Conservation (phyloP, 2,888 invertebrate genomes). For the Trypoxylon attenuatum region DNA sequence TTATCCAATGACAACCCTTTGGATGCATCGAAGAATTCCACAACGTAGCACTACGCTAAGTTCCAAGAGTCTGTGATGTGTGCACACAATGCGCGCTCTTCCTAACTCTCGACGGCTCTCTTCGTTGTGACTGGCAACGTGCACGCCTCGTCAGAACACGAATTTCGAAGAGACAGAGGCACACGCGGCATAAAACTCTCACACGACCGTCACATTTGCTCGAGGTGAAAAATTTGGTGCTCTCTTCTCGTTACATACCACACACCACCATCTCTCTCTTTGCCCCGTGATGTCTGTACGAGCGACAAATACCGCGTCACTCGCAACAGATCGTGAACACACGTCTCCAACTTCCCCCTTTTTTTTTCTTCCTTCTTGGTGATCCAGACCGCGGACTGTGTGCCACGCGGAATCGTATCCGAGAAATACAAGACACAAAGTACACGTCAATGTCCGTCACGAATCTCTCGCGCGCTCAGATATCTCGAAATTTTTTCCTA, state of each 20-base stretch:
- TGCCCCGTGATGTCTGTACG: constrained; percentile 23
- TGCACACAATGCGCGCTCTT: constrained; percentile 35
- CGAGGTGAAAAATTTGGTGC: constrained; percentile 47
- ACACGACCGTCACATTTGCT: constrained; percentile 53
- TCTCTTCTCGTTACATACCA: constrained; percentile 26
- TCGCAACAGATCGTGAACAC: constrained; percentile 32
- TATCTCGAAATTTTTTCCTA: constrained; percentile 42
- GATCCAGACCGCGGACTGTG: constrained; percentile 1
- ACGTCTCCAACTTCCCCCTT: constrained; percentile 23
- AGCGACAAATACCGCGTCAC: constrained; percentile 52
- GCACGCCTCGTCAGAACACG: constrained; percentile 10
- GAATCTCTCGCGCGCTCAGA: constrained; percentile 35
- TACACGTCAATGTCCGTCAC: constrained; percentile 24
- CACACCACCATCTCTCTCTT: constrained; percentile 28
- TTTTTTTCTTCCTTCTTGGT: constrained; percentile 13
- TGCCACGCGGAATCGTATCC: constrained; percentile 4
- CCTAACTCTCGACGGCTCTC: background rate
- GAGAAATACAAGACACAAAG: too few relatives aligned
- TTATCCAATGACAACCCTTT: too few relatives aligned
- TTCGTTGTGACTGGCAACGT: constrained; percentile 30
- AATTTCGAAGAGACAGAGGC: background rate
- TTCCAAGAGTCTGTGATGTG: too few relatives aligned
- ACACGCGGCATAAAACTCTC: constrained; percentile 29
- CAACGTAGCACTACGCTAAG: too few relatives aligned
- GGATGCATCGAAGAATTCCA: too few relatives aligned